Evolutionary conservation across 2,797 vertebrate species (phyloP), one percentile per base, ranked within the genome.

Genomic region (Myotis daubentonii): DNA sequence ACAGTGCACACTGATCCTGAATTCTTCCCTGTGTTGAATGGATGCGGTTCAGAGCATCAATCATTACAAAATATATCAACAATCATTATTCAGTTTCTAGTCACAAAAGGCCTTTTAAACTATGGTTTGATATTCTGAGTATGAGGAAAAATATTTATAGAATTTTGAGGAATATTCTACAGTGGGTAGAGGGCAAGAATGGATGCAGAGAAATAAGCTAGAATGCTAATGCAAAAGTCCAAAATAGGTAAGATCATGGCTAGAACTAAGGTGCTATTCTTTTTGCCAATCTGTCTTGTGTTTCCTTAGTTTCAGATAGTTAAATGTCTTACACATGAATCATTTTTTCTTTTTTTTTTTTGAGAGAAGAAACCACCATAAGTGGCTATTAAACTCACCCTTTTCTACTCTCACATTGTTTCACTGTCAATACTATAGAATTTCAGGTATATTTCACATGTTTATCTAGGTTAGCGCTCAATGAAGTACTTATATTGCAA

Each of bases 261-360:
- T 49, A 38, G 33, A 83, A 47, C 5, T 53, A 62, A 55, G 19
- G 9, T 22, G 4, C 2, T 30, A 1, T 66, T 33, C 47, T 84
- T 68, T 38, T 75, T 62, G 10, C 6, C 22, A 9, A 9, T 41
- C 5, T 89, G 1, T 62, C 15, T 86, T 70, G 4, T 49, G 19
- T 74, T 94, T 88, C 20, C 9, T 36, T 57, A 47, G 16, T 57
- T 87, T 79, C 9, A 87, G 80, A 87, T 41, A 68, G 7, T 51
- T 83, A 87, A 80, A 47, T 33, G 25, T 47, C 16, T 82, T 90
- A 70, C 13, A n/a, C 76, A 60, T 57, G 9, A 7, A 15, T 66
- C 1, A 44, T 75, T 51, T 38, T 44, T 62, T 5, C 15, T 6
- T 28, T 6, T 38, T 70, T 72, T 16, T n/a, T 53, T n/a, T 87